Evolutionary conservation across 2,797 vertebrate species (phyloP).

Genomic region (Gadopsis marmoratus): DNA sequence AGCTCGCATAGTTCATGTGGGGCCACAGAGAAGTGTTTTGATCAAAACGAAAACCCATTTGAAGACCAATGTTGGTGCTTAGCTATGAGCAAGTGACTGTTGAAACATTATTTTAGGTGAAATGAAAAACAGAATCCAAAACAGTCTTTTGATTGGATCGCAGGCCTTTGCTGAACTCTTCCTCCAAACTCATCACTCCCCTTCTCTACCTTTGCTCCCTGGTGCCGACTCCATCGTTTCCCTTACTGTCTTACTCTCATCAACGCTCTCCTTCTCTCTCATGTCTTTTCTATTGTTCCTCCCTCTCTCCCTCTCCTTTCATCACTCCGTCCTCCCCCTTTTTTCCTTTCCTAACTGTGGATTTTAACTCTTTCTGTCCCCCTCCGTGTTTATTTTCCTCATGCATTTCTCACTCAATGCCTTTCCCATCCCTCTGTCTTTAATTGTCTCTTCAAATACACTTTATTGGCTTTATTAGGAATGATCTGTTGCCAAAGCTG

Average conservation of each 20-base stretch:
- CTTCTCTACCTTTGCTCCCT: constrained; percentile 70
- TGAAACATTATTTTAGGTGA: constrained; percentile 72
- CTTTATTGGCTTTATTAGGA: background rate
- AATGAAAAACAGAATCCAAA: constrained; percentile 74
- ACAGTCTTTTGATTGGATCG: constrained; percentile 72
- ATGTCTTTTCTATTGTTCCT: constrained; percentile 8
- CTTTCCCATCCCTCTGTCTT: background rate
- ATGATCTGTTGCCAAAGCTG: background rate
- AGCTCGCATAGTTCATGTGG: constrained; percentile 51
- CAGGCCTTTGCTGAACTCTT: constrained; percentile 75
- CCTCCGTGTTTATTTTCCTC: background rate
- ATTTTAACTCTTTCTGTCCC: constrained; percentile 1
- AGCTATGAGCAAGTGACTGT: constrained; percentile 61
- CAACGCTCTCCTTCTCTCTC: constrained; percentile 45
- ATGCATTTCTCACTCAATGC: background rate
- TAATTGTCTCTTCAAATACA: background rate
- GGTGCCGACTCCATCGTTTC: constrained; percentile 66
- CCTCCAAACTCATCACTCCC: constrained; percentile 73
- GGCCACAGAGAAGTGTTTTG: constrained; percentile 66
- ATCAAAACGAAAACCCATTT: constrained; percentile 56
- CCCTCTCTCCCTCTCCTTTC: constrained; percentile 13
- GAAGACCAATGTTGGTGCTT: constrained; percentile 57
- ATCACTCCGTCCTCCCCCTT: constrained; percentile 20
- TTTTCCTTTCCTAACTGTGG: constrained; percentile 22
- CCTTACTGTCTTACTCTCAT: constrained; percentile 39